Base-by-base conservation (phyloP, 2,113 vertebrate genomes). In the Lycaon pictus region DNA sequence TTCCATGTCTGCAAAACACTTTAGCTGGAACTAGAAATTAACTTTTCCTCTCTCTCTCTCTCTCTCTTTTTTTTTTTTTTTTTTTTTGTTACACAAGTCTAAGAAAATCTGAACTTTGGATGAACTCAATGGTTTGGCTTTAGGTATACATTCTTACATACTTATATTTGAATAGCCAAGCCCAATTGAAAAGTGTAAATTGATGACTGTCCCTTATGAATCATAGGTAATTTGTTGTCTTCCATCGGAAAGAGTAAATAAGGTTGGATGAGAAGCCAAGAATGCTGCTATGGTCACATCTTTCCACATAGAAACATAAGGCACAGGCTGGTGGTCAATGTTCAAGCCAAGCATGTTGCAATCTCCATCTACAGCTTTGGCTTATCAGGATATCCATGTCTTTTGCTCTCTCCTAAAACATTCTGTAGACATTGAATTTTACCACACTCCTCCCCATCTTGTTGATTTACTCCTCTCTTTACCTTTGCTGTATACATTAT, bases 251-350 rank as follows among this genome's bases (percentile, higher is more conserved):
- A 71, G 25, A 71, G 5, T 72, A 7, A 56, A 9, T 4, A 92
- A 16, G 55, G 3, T 29, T 48, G 17, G 6, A 1, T 25, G 7
- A 56, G 20, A 43, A 5, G n/a, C 37, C 76, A 11, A 7, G 16
- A 35, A 11, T 16, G 0, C 5, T 8, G 7, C 25, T 71, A 2
- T 16, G 17, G 10, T 48, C 27, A 32, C 9, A 17, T 7, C 25
- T 9, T 19, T 48, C 12, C 16, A 62, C 13, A 48, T 19, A 48
- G 9, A 72, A 48, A 60, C 12, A 32, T 2, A 11, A 27, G 32
- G n/a, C 17, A 35, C 17, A 16, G 22, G 19, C 1, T 19, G 67
- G 23, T 37, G 53, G 13, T 56, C 11, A 72, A 37, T 29, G 15
- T 56, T 58, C 15, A 29, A 63, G 37, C 82, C 23, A 48, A 48